Conservation (phyloP, 2,797 vertebrate species). For the Argya squamiceps region DNA sequence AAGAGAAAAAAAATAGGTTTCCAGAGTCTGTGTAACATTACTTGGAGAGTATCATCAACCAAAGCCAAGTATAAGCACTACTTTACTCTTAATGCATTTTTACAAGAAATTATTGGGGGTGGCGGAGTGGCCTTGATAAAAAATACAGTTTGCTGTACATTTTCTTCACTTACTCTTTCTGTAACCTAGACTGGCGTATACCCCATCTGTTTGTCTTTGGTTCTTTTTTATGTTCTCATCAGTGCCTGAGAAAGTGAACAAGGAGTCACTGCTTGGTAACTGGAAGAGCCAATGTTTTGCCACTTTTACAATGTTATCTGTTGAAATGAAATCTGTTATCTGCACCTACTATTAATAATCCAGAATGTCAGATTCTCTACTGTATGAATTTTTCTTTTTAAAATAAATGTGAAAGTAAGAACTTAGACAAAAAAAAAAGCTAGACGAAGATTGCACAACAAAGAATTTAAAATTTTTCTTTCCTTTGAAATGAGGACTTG, state of each 20-base stretch:
- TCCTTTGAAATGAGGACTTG: not conserved
- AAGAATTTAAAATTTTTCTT: not conserved
- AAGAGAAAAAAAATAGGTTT: not conserved
- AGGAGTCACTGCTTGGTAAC: not conserved
- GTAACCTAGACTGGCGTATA: not conserved
- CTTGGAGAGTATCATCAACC: not conserved
- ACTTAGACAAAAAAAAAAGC: not conserved
- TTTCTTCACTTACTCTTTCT: not conserved
- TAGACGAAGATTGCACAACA: not conserved
- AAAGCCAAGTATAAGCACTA: not conserved
- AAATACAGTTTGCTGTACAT: not conserved
- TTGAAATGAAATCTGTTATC: not conserved
- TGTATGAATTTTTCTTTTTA: not conserved
- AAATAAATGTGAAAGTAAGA: not conserved
- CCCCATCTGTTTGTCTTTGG: not conserved
- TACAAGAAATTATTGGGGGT: not conserved
- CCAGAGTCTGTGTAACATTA: not conserved
- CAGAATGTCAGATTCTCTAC: not conserved
- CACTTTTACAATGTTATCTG: not conserved
- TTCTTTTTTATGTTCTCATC: not conserved
- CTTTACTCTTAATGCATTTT: not conserved
- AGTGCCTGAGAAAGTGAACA: not conserved
- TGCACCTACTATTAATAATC: not conserved
- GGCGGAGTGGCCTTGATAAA: fast-evolving
- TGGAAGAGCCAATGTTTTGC: not conserved